Evolutionary conservation across 2,113 vertebrate species (phyloP), one percentile per base, ranked within the genome.

Genomic region (Syngnathus floridae): DNA sequence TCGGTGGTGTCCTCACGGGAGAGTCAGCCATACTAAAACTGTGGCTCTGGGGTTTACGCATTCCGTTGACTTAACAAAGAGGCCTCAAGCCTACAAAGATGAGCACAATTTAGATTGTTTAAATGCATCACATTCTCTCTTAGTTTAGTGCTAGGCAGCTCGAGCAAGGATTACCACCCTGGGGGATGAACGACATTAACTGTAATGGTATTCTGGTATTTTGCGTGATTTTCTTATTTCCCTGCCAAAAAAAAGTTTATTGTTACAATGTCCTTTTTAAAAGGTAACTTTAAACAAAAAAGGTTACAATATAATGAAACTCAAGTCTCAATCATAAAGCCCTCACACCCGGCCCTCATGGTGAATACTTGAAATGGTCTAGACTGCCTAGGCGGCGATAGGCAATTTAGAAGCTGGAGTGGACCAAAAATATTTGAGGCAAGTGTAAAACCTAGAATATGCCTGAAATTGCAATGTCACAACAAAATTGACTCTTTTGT

Each of bases 1-100:
- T 86, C 69, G 82, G 52, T 69, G 68, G 48, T 51, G 19, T 51
- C 48, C 48, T 51, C 48, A 51, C 8, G 10, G 48, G 48, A 10
- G 48, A 51, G 48, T 51, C 17, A 10, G 48, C 19, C 48, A 51
- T 21, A 46, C 8, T 8, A 14, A n/a, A 19, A n/a, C 19, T 3
- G 48, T 9, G 19, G 2, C 19, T 49, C 19, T 49, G 0, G 19
- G 48, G 48, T 49, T 49, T n/a, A 49, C 5, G 19, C 48, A 49
- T n/a, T 7, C 48, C 48, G 21, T 9, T 19, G 48, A 49, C 7
- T 49, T 49, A 49, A 49, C 48, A 49, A 49, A 49, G 48, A 49
- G 48, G 48, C 19, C 19, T 17, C 21, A 56, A 35, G 54, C 54
- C 59, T 70, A 64, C 31, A 5, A 62, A 72, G 62, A 46, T 75